These are phyloP conservation scores for Ibidorhyncha struthersii DNA, from an alignment of 2,113 vertebrate genomes.

Conservation along the genomic window DNA sequence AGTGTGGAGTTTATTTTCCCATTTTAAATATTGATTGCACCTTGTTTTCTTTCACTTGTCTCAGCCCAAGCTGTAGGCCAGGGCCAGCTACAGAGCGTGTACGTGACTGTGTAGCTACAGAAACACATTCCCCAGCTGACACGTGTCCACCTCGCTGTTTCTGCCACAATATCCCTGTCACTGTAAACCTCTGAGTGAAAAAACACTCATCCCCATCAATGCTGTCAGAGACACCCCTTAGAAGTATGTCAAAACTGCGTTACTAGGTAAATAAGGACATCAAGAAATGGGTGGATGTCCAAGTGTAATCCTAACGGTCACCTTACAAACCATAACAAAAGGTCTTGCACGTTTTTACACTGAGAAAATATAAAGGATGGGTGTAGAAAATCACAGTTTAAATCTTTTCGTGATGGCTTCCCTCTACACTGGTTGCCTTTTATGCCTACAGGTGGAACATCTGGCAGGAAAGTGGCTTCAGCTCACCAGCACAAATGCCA, in stretches of 20 bases:
- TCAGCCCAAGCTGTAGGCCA: neutral
- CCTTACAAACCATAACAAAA: neutral
- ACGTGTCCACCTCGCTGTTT: neutral
- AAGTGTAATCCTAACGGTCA: neutral
- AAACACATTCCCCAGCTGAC: neutral
- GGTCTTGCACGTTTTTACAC: rapidly evolving
- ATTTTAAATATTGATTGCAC: neutral
- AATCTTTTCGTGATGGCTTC: neutral
- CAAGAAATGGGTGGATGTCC: neutral
- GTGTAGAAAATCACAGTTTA: neutral
- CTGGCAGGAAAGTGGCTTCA: neutral
- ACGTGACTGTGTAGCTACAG: neutral
- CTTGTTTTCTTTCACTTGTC: neutral
- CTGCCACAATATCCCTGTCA: neutral
- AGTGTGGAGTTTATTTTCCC: neutral
- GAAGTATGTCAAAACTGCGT: neutral
- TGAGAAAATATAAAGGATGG: neutral
- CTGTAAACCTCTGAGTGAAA: neutral
- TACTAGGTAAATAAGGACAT: neutral
- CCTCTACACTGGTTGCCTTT: neutral
- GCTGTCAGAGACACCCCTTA: neutral
- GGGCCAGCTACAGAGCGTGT: neutral
- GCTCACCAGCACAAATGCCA: neutral
- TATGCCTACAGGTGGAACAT: neutral
- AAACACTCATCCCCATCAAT: neutral